phyloP scores from a whole-genome alignment of 2,888 invertebrate species.

The Stenchaetothrips biformis region DNA sequence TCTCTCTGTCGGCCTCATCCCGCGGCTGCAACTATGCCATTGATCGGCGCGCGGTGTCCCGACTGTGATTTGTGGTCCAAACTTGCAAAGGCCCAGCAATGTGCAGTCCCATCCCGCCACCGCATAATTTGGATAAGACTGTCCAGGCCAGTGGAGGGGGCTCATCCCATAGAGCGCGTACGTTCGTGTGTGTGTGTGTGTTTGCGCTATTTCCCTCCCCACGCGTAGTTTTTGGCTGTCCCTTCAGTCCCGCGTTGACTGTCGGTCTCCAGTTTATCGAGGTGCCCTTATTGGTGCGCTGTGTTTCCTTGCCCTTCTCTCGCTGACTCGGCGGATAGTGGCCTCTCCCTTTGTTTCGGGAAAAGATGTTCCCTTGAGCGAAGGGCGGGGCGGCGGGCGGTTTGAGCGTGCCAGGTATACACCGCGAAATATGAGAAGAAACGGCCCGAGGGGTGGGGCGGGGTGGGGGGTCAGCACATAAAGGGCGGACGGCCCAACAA shows the following conservation, averaged over 20 bases:
- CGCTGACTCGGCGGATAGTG: neutral
- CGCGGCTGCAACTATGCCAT: neutral
- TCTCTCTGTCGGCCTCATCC: neutral
- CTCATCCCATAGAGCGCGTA: neutral
- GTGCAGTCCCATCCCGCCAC: too few species aligned
- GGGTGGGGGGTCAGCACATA: neutral
- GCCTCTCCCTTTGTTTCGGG: neutral
- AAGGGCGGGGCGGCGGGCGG: neutral
- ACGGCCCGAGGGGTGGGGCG: neutral
- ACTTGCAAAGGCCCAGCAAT: neutral
- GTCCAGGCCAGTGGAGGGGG: too few species aligned
- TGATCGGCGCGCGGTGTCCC: neutral
- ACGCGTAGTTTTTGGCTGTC: too few species aligned
- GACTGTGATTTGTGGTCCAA: conserved; percentile 21
- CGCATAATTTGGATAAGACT: conserved; percentile 17
- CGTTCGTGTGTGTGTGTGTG: neutral
- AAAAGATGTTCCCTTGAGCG: neutral
- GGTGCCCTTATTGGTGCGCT: neutral
- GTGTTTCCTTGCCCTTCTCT: too few species aligned
- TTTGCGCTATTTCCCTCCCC: too few species aligned
- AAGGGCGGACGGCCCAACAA: neutral
- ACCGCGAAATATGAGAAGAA: conserved; percentile 6
- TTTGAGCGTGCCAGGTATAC: conserved; percentile 13
- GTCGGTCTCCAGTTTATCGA: neutral
- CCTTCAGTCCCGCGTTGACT: too few species aligned